phyloP scores from a whole-genome alignment of 2,888 invertebrate species.

The Ormyrus pomaceus region DNA sequence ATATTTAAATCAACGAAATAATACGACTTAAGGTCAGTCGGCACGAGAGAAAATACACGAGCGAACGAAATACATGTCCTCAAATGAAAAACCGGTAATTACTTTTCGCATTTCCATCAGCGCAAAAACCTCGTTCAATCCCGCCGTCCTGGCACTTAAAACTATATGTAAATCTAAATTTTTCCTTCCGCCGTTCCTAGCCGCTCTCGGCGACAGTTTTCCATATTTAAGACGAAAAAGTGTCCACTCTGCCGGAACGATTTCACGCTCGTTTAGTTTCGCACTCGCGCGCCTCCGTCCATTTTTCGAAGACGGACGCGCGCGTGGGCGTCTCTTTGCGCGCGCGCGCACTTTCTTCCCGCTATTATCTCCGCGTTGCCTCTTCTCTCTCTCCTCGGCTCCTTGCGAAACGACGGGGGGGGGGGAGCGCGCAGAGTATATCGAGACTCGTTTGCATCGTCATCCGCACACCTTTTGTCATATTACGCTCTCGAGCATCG shows the following conservation, averaged over 20 bases:
- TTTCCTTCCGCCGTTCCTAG: too few species aligned
- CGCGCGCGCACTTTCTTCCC: slow-evolving; percentile 8
- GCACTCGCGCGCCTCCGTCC: too few species aligned
- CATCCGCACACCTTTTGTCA: slow-evolving; percentile 61
- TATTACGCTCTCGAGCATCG: not conserved
- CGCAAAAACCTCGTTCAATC: too few species aligned
- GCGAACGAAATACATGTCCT: not conserved
- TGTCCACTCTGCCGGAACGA: too few species aligned
- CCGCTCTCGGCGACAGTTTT: too few species aligned
- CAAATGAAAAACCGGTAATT: too few species aligned
- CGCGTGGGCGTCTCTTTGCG: slow-evolving; percentile 28
- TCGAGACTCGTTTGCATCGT: slow-evolving; percentile 60
- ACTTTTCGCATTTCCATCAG: too few species aligned
- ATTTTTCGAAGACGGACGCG: too few species aligned
- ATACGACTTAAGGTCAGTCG: slow-evolving; percentile 33
- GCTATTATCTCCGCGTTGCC: slow-evolving; percentile 4
- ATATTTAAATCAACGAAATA: slow-evolving; percentile 41
- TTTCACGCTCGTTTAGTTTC: too few species aligned
- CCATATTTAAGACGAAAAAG: too few species aligned
- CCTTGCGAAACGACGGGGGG: slow-evolving; percentile 59
- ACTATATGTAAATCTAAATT: too few species aligned
- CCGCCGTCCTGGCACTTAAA: too few species aligned
- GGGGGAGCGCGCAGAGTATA: slow-evolving; percentile 1
- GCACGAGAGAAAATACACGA: not conserved
- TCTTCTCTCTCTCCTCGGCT: slow-evolving; percentile 48